Conservation (phyloP, 2,113 vertebrate species). For the Chaetodon trifascialis region DNA sequence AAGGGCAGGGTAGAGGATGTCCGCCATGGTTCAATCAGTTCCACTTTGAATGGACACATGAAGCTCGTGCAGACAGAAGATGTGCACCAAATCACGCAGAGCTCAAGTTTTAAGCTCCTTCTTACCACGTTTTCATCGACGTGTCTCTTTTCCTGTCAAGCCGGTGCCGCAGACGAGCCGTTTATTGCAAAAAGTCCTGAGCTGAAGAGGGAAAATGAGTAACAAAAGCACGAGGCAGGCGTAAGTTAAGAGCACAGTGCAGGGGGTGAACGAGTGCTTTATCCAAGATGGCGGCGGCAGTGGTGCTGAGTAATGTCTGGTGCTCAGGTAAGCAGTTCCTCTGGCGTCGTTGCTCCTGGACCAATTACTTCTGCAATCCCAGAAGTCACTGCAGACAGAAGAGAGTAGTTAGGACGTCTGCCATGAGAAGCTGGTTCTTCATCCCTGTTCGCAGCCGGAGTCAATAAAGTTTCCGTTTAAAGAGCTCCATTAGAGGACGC, state of each 20-base stretch:
- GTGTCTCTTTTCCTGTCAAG: background rate
- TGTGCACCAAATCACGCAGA: slow-evolving; percentile 2
- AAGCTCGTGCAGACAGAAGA: slow-evolving; percentile 1
- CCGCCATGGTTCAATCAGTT: background rate
- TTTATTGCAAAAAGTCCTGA: background rate
- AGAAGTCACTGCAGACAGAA: slow-evolving; percentile 36
- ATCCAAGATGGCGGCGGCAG: slow-evolving; percentile 27
- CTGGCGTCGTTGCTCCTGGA: slow-evolving; percentile 9
- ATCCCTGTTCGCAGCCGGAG: background rate
- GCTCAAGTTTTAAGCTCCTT: background rate
- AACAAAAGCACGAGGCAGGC: background rate
- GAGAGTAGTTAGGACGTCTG: slow-evolving; percentile 22
- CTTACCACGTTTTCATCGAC: no score
- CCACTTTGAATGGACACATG: background rate
- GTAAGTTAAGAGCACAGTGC: background rate
- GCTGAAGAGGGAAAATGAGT: background rate
- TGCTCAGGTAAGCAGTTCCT: slow-evolving; percentile 71
- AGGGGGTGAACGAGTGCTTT: background rate
- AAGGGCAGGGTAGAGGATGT: background rate
- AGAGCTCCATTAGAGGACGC: slow-evolving; percentile 14
- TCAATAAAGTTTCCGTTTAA: slow-evolving; percentile 51
- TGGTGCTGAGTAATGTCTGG: slow-evolving; percentile 71
- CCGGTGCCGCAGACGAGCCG: background rate
- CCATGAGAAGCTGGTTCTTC: background rate
- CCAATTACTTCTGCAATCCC: slow-evolving; percentile 57